Percentiles rank a stretch among this genome's conserved stretches.
phyloP scores from a whole-genome alignment of 1,140 invertebrate species.

The Schlechtendalia chinensis region DNA sequence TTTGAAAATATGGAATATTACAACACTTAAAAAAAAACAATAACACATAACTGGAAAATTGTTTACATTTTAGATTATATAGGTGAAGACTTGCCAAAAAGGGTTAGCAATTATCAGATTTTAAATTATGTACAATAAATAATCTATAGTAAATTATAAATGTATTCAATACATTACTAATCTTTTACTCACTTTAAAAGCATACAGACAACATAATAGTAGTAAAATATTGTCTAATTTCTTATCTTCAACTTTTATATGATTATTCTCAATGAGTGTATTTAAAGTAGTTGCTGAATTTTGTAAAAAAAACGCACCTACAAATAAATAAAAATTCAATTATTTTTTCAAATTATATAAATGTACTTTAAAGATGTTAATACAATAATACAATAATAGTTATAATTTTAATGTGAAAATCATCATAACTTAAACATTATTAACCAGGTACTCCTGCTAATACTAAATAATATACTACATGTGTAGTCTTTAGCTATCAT shows the following conservation, averaged over 20 bases:
- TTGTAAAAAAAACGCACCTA: conserved; percentile 78
- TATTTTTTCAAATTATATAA: too few species aligned
- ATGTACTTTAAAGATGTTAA: background rate
- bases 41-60: too few species aligned
- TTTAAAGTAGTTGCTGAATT: conserved; percentile 68
- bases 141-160: background rate
- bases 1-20: too few species aligned
- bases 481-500: too few species aligned
- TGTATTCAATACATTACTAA: background rate
- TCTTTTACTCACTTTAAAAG: conserved; percentile 73
- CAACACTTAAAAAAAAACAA: too few species aligned
- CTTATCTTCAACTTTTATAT: conserved; percentile 70
- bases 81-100: too few species aligned
- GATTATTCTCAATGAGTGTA: conserved; percentile 58
- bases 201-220: conserved; percentile 80
- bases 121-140: too few species aligned
- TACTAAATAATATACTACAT: too few species aligned
- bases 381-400: background rate
- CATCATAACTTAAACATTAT: background rate
- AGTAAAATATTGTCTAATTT: conserved; percentile 80
- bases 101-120: too few species aligned
- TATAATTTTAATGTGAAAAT: background rate
- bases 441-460: too few species aligned
- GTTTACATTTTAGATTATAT: too few species aligned
- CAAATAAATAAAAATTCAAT: conserved; percentile 44